Conservation (phyloP, 2,888 invertebrate genomes). For the Trichopria drosophilae region DNA sequence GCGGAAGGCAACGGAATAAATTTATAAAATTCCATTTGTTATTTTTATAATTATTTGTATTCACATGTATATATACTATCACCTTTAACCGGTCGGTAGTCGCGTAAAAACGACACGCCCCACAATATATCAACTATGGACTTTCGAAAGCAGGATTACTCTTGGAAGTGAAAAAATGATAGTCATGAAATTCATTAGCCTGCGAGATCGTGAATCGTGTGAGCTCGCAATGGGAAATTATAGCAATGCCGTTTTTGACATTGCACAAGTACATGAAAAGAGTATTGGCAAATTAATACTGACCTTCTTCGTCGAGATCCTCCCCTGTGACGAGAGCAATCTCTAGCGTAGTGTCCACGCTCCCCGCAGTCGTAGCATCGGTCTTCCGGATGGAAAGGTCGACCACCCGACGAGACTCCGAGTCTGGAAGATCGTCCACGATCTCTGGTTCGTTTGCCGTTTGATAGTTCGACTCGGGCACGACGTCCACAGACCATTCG, state of each 20-base stretch:
- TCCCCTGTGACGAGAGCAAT: conserved; percentile 75
- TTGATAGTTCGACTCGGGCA: conserved; percentile 90
- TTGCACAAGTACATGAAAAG: too few species aligned
- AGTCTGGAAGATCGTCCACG: conserved; percentile 66
- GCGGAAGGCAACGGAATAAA: too few species aligned
- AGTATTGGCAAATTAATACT: conserved; percentile 6
- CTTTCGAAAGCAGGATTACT: background rate
- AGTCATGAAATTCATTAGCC: background rate
- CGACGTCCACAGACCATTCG: conserved; percentile 85
- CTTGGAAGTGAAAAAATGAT: background rate
- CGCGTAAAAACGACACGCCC: too few species aligned
- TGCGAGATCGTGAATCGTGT: too few species aligned
- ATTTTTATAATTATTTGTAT: too few species aligned
- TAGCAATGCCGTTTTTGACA: too few species aligned
- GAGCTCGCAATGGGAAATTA: too few species aligned
- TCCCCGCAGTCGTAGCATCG: conserved; percentile 94
- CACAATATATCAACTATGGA: background rate
- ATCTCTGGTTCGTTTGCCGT: conserved; percentile 71
- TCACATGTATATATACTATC: too few species aligned
- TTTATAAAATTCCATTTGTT: too few species aligned
- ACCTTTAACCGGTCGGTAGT: too few species aligned
- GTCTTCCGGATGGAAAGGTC: conserved; percentile 86
- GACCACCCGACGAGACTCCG: conserved; percentile 63
- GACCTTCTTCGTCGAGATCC: conserved; percentile 57
- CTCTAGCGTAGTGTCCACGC: conserved; percentile 89